Base-by-base conservation (phyloP, 2,888 invertebrate genomes). In the Cecidostiba fungosa region DNA sequence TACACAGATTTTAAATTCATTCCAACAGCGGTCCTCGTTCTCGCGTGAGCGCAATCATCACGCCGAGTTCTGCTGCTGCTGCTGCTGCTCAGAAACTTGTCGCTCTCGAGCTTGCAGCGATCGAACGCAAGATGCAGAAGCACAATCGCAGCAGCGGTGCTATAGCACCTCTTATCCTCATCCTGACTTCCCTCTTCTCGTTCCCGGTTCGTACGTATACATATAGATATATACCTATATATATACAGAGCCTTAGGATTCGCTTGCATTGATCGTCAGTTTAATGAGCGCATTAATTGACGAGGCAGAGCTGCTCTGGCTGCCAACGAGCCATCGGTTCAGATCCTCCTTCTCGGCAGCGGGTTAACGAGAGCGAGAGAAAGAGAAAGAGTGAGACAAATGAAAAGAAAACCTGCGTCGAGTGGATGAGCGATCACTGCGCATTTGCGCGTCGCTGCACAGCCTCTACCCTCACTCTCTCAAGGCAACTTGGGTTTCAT, bases 231-330 rank as follows among this genome's bases (percentile, higher is more conserved):
- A 50, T 16, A 50, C 50, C 12, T 12, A 2, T 8, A 0, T 10
- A 12, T 43, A 43, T 43, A 43, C 23, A 59, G 23, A 23, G 3
- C n/a, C 62, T 66, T 29, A 43, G 62, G 54, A 54, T 80, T 72
- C 16, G 10, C 59, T 54, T 39, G 43, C 36, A 23, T 73, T 59
- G 43, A 26, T 23, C n/a, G 70, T 26, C 50, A 54, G 43, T 69
- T 76, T 82, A 82, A 83, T 76, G 72, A 83, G 72, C 54, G 83
- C 59, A 62, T 83, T 83, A 83, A 83, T 83, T 72, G 77, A 72
- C 16, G 54, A 77, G 77, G 76, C 50, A 43, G 39, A 73, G 73
- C 39, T 39, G 39, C 23, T 36, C 19, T 4, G 5, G 23, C 39
- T 29, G 62, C 43, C 43, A 47, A 66, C 66, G 6, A 70, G 19